phyloP scores from a whole-genome alignment of 2,797 vertebrate species.

The Tadarida brasiliensis region DNA sequence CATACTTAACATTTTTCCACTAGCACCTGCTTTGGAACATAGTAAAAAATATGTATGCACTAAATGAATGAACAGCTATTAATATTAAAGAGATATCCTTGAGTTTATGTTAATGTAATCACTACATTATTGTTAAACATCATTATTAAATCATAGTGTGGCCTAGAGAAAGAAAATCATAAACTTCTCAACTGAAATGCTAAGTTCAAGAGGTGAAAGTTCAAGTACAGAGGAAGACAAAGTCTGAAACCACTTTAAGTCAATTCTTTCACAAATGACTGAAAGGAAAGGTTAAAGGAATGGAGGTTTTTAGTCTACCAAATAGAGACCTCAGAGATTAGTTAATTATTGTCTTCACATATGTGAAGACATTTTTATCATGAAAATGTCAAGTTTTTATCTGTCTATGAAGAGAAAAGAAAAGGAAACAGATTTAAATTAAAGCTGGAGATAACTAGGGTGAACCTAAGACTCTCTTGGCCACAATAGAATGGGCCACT shows the following conservation, averaged over 20 bases:
- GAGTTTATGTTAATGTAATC: conserved; percentile 23
- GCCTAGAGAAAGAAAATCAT: conserved; percentile 52
- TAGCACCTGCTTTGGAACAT: not conserved
- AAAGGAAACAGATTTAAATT: conserved; percentile 74
- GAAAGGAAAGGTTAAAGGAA: conserved; percentile 74
- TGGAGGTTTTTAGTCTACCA: conserved; percentile 49
- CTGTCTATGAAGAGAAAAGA: conserved; percentile 39
- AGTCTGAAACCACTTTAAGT: conserved; percentile 63
- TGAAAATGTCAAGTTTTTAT: conserved; percentile 78
- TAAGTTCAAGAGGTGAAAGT: conserved; percentile 64
- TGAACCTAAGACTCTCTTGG: conserved; percentile 40
- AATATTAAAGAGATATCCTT: conserved; percentile 15
- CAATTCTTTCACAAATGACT: conserved; percentile 66
- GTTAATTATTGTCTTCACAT: conserved; percentile 77
- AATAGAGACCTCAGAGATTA: conserved; percentile 56
- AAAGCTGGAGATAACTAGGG: conserved; percentile 67
- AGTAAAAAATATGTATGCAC: not conserved
- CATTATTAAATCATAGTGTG: conserved; percentile 50
- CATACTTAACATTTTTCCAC: not conserved
- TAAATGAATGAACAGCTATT: not conserved
- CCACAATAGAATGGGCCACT: not conserved
- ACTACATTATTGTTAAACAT: conserved; percentile 4
- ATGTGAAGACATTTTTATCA: conserved; percentile 69
- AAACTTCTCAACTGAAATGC: conserved; percentile 56
- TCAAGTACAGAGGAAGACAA: conserved; percentile 52